Percentiles rank a stretch among this genome's conserved stretches.
phyloP scores from a whole-genome alignment of 2,888 invertebrate genomes.

The Pediacus dermestoides region DNA sequence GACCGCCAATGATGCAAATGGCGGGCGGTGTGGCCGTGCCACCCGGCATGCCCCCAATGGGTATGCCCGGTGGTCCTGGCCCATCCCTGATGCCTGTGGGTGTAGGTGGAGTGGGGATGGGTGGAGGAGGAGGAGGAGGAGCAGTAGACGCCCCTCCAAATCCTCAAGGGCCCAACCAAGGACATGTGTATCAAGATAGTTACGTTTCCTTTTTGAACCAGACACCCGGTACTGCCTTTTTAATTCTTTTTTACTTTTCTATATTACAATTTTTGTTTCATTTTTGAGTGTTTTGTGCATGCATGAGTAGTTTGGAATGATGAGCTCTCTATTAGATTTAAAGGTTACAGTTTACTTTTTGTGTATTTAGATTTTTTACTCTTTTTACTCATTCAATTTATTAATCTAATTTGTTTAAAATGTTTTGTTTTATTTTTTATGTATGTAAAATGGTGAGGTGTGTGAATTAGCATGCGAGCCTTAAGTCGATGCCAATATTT shows the following conservation, averaged over 20 bases:
- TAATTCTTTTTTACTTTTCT: constrained; percentile 36
- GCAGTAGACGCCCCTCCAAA: constrained; percentile 37
- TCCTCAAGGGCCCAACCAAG: constrained; percentile 39
- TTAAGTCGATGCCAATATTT: too few relatives aligned
- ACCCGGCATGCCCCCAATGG: constrained; percentile 30
- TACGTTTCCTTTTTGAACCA: constrained; percentile 66
- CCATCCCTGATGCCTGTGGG: constrained; percentile 8
- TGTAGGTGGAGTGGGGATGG: constrained; percentile 17
- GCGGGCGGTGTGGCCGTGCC: constrained; percentile 25
- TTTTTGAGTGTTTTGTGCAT: constrained; percentile 41
- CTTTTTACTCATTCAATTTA: constrained; percentile 12
- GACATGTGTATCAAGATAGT: constrained; percentile 63
- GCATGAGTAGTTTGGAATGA: constrained; percentile 42
- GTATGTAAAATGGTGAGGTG: too few relatives aligned
- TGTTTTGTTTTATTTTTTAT: too few relatives aligned
- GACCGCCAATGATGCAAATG: constrained; percentile 37
- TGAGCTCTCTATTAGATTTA: constrained; percentile 29
- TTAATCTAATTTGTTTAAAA: constrained; percentile 11
- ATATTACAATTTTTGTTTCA: constrained; percentile 4
- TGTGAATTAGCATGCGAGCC: too few relatives aligned
- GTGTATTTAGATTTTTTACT: constrained; percentile 15
- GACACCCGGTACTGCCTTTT: constrained; percentile 51
- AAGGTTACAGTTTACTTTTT: constrained; percentile 17
- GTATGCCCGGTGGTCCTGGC: constrained; percentile 14
- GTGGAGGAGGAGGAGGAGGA: constrained; percentile 15